These are phyloP conservation scores for Lophura swinhoii DNA, from an alignment of 2,797 vertebrate genomes.

Conservation along the genomic window DNA sequence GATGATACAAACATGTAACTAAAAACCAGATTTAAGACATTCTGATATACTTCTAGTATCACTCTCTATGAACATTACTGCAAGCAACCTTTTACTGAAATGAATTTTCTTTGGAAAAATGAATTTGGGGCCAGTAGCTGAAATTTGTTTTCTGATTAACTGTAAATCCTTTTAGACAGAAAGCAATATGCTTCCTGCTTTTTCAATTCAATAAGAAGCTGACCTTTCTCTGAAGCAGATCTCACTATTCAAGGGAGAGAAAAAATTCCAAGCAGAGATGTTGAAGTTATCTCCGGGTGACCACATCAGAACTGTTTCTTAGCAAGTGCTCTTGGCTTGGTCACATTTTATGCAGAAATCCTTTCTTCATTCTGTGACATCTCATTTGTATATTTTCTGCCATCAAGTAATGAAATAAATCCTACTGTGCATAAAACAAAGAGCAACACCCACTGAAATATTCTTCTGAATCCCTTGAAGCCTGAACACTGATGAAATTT, in stretches of 20 bases:
- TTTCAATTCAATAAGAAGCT: neutral
- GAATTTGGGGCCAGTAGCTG: neutral
- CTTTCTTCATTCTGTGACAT: neutral
- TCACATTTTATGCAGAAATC: neutral
- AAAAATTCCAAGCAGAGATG: neutral
- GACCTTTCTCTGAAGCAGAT: neutral
- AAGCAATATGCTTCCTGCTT: neutral
- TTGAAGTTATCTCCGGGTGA: neutral
- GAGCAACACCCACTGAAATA: neutral
- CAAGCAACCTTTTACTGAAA: neutral
- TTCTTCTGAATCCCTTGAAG: neutral
- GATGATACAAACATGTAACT: neutral
- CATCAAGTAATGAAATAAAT: neutral
- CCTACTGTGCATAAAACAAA: neutral
- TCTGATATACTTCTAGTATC: neutral
- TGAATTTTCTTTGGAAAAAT: neutral
- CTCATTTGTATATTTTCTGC: neutral
- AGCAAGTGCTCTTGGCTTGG: neutral
- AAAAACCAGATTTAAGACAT: neutral
- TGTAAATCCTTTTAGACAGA: neutral
- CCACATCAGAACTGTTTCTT: neutral
- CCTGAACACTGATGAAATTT: neutral
- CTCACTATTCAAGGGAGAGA: neutral
- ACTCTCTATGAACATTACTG: neutral
- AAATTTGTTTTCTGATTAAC: constrained; percentile 12